Evolutionary conservation across 2,888 invertebrate species (phyloP).

Genomic region (Pteria penguin): DNA sequence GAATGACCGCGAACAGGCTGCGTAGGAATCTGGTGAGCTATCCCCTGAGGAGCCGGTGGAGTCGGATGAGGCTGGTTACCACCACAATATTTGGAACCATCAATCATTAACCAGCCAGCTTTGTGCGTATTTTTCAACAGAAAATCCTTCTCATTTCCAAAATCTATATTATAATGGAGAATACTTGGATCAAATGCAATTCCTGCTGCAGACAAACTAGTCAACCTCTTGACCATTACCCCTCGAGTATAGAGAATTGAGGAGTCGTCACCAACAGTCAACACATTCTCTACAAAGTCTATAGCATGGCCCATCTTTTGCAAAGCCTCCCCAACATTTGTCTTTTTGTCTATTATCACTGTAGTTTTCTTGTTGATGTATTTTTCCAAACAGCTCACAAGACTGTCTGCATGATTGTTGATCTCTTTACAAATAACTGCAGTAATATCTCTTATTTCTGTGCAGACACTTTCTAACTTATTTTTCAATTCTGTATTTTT

Average conservation of each 20-base stretch:
- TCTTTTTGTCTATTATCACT: conserved; percentile 55
- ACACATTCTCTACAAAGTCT: conserved; percentile 89
- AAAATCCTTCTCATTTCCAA: conserved; percentile 65
- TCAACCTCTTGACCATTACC: conserved; percentile 68
- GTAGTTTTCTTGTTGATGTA: conserved; percentile 41
- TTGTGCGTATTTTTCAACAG: conserved; percentile 62
- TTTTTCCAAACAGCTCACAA: conserved; percentile 72
- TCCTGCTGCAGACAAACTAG: conserved; percentile 63
- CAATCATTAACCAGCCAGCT: conserved; percentile 66
- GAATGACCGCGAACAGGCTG: not conserved
- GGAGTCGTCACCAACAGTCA: conserved; percentile 81
- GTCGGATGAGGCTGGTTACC: conserved; percentile 10
- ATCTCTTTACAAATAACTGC: conserved; percentile 91
- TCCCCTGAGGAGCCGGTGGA: conserved; percentile 19
- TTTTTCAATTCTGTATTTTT: conserved; percentile 34
- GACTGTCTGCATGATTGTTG: conserved; percentile 92
- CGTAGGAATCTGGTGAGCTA: not conserved
- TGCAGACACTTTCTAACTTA: conserved; percentile 87
- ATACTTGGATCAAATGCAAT: conserved; percentile 77
- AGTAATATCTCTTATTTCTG: conserved; percentile 82
- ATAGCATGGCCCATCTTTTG: conserved; percentile 87
- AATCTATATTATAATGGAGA: conserved; percentile 69
- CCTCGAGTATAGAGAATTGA: conserved; percentile 74
- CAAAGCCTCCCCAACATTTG: conserved; percentile 50
- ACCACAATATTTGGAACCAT: conserved; percentile 60